Conservation (phyloP, 2,888 invertebrate species). For the Calliphora vomitoria region DNA sequence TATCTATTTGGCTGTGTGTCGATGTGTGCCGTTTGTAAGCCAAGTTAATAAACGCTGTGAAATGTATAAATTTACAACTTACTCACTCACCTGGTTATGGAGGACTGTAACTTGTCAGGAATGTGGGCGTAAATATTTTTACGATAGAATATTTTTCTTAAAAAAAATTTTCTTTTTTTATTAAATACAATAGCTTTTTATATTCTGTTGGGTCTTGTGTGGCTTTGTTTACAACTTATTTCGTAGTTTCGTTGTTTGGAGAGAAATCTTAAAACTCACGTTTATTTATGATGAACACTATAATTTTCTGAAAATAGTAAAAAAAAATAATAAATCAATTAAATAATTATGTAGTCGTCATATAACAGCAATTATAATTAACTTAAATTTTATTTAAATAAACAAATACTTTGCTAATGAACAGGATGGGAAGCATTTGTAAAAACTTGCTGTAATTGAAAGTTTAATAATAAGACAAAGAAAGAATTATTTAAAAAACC, state of each 20-base stretch:
- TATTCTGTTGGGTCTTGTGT: no score
- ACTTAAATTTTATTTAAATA: neutral
- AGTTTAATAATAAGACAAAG: neutral
- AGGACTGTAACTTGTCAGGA: slow-evolving; percentile 24
- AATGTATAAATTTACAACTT: neutral
- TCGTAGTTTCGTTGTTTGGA: neutral
- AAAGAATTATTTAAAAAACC: no score
- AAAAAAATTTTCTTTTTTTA: neutral
- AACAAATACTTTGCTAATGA: neutral
- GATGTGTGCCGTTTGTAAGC: neutral
- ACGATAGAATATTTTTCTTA: neutral
- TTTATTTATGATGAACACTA: slow-evolving; percentile 31
- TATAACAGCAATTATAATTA: slow-evolving; percentile 18
- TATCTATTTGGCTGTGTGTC: slow-evolving; percentile 28
- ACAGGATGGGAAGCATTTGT: neutral
- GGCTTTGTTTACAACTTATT: neutral
- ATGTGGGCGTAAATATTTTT: slow-evolving; percentile 46
- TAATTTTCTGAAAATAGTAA: slow-evolving; percentile 54
- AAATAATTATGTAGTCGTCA: slow-evolving; percentile 29
- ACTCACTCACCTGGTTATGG: slow-evolving; percentile 58
- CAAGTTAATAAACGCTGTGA: slow-evolving; percentile 6
- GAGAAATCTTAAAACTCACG: slow-evolving; percentile 12
- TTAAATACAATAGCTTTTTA: neutral
- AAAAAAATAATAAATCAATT: slow-evolving; percentile 34
- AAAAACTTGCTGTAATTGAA: neutral